Evolutionary conservation across 2,113 vertebrate genomes (phyloP).

Genomic region (Psammodynastes pulverulentus): DNA sequence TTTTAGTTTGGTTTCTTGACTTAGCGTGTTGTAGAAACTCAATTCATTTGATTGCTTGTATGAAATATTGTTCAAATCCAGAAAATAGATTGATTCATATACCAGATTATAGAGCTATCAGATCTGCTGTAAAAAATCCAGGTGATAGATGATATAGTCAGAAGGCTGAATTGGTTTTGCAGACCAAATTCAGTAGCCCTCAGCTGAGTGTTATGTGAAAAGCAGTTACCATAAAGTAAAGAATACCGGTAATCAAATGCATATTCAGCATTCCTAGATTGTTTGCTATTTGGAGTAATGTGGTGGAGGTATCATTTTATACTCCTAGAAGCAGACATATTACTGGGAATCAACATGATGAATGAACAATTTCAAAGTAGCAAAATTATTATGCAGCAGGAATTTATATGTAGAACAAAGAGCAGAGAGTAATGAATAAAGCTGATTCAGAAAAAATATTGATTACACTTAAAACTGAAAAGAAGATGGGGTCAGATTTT

Average conservation of each 20-base stretch:
- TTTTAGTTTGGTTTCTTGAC: not conserved
- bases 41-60: not conserved
- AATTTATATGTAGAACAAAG: not conserved
- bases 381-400: not conserved
- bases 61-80: not conserved
- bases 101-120: not conserved
- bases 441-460: not conserved
- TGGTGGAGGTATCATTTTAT: not conserved
- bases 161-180: not conserved
- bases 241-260: not conserved
- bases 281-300: not conserved
- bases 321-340: not conserved
- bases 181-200: not conserved
- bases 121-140: not conserved
- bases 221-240: not conserved
- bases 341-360: not conserved
- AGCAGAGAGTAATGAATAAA: not conserved
- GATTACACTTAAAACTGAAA: not conserved
- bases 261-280: not conserved
- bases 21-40: not conserved
- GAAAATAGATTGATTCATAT: not conserved
- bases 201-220: not conserved
- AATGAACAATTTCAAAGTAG: not conserved
- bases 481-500: not conserved
- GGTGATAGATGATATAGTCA: not conserved